Conservation (phyloP, 2,797 vertebrate species). For the Coendou prehensilis region DNA sequence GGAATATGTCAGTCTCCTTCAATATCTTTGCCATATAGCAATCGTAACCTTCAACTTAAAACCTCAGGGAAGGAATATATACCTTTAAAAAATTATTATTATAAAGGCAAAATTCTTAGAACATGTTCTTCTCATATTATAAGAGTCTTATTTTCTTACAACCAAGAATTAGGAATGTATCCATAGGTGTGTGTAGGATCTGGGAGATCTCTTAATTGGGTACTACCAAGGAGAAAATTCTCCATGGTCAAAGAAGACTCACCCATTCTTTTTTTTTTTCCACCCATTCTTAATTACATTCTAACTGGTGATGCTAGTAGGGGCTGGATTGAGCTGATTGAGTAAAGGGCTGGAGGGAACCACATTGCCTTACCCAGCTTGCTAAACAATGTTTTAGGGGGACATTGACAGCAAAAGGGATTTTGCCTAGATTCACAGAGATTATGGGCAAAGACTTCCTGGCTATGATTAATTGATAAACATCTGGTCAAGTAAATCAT, state of each 20-base stretch:
- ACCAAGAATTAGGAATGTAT: not conserved
- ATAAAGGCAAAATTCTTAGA: conserved; percentile 30
- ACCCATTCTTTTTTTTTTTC: not conserved
- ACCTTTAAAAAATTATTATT: not conserved
- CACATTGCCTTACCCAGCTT: not conserved
- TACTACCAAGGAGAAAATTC: not conserved
- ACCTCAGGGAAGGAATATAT: not conserved
- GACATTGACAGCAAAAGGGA: not conserved
- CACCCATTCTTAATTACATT: not conserved
- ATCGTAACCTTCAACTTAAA: conserved; percentile 2
- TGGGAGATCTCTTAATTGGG: not conserved
- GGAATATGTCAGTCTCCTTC: not conserved
- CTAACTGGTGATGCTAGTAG: not conserved
- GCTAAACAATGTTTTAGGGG: not conserved
- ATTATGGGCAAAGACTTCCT: conserved; percentile 46
- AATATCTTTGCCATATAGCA: conserved; percentile 11
- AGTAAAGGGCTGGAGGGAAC: not conserved
- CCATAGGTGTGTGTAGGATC: not conserved
- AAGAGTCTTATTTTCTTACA: not conserved
- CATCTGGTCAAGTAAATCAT: not conserved
- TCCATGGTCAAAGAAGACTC: not conserved
- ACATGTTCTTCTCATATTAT: not conserved
- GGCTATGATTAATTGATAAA: conserved; percentile 7
- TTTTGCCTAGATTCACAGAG: not conserved
- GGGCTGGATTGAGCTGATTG: not conserved